Conservation (phyloP, 2,113 vertebrate genomes). For the Eulemur macaco region DNA sequence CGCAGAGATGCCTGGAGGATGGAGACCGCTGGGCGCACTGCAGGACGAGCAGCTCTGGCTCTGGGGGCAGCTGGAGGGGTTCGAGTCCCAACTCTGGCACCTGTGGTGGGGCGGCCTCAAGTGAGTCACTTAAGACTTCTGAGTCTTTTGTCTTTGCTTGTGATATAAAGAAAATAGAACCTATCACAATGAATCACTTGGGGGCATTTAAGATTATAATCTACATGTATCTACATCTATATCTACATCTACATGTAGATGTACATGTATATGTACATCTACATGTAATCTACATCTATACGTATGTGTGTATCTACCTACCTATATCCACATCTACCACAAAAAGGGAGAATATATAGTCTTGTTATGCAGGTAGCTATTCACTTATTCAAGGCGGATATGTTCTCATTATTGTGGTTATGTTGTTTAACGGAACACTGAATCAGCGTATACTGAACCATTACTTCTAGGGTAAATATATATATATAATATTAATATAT, state of each 20-base stretch:
- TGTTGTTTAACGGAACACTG: not conserved
- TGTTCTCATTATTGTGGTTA: not conserved
- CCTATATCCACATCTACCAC: not conserved
- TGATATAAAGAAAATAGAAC: not conserved
- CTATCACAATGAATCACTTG: not conserved
- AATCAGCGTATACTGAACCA: not conserved
- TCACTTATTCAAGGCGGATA: not conserved
- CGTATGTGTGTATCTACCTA: not conserved
- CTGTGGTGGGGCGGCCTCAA: not conserved
- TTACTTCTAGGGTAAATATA: not conserved
- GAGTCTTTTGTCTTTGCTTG: not conserved
- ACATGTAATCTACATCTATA: too few relatives aligned
- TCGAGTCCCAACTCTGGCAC: not conserved
- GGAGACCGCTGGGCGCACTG: not conserved
- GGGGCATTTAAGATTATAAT: not conserved
- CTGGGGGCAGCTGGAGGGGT: not conserved
- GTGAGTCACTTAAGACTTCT: not conserved
- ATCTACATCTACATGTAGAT: not conserved
- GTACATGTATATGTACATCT: too few relatives aligned
- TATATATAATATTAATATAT: not conserved
- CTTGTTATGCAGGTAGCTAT: not conserved
- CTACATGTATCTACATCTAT: not conserved
- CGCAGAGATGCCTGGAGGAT: not conserved
- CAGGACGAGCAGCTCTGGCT: not conserved
- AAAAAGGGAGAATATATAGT: not conserved